Evolutionary conservation across 2,113 vertebrate species (phyloP).

Genomic region (Nettapus auritus): DNA sequence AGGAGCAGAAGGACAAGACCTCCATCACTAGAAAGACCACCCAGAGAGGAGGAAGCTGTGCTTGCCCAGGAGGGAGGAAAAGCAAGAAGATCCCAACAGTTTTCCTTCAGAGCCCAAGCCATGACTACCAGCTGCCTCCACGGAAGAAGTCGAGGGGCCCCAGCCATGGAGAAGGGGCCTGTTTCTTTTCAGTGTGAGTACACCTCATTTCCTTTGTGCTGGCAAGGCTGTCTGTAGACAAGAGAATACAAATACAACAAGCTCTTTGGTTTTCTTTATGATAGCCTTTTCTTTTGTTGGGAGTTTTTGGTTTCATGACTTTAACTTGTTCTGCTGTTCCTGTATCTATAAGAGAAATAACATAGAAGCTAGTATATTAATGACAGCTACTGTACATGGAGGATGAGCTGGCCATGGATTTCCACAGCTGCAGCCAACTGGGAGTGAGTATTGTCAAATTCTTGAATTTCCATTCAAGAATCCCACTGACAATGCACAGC

Average conservation of each 20-base stretch:
- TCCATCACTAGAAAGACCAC: conserved; percentile 40
- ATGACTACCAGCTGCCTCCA: neutral
- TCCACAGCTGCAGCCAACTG: neutral
- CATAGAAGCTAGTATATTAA: neutral
- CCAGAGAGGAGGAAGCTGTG: neutral
- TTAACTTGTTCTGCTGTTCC: neutral
- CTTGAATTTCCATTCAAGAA: neutral
- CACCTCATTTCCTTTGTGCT: neutral
- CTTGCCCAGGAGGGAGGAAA: neutral
- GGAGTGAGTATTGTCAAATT: neutral
- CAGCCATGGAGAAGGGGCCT: neutral
- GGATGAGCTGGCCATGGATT: neutral
- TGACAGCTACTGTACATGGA: neutral
- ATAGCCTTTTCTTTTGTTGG: neutral
- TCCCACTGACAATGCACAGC: neutral
- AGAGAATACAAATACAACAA: conserved; percentile 15
- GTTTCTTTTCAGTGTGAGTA: conserved; percentile 16
- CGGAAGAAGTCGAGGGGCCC: neutral
- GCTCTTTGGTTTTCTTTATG: neutral
- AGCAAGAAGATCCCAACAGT: neutral
- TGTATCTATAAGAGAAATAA: neutral
- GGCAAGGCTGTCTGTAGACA: neutral
- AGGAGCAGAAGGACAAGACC: conserved; percentile 25
- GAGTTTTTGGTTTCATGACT: neutral
- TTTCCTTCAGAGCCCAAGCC: neutral